Conservation (phyloP, 1,140 invertebrate genomes). For the Macrocentrus cingulum region DNA sequence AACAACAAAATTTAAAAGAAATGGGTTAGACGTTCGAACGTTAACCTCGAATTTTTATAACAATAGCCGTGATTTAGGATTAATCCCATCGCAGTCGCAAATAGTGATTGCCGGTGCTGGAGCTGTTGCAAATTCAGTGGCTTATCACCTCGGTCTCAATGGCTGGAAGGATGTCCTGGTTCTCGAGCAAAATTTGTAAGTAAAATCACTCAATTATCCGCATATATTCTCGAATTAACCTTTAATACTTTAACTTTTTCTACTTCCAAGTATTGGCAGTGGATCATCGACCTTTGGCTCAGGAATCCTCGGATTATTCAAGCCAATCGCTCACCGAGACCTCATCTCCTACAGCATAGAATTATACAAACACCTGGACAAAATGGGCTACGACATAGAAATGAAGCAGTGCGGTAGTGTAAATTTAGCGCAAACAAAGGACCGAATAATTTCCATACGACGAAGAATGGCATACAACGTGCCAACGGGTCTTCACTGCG, state of each 20-base stretch:
- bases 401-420: slow-evolving; percentile 71
- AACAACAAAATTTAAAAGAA: background rate
- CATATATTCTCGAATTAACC: background rate
- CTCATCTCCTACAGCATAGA: slow-evolving; percentile 66
- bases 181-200: slow-evolving; percentile 64
- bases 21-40: background rate
- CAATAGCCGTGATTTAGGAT: slow-evolving; percentile 8
- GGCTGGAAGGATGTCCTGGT: slow-evolving; percentile 69
- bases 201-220: no score
- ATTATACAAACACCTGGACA: slow-evolving; percentile 65
- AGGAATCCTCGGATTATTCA: slow-evolving; percentile 66
- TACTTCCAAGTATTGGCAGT: slow-evolving; percentile 61
- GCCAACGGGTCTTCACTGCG: slow-evolving; percentile 62
- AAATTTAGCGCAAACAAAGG: slow-evolving; percentile 72
- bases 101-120: slow-evolving; percentile 71
- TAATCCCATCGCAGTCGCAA: slow-evolving; percentile 56
- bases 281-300: slow-evolving; percentile 71
- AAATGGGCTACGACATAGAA: slow-evolving; percentile 65
- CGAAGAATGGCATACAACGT: slow-evolving; percentile 64
- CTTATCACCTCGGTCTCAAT: slow-evolving; percentile 66
- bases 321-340: slow-evolving; percentile 63
- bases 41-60: background rate
- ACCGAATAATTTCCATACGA: slow-evolving; percentile 68
- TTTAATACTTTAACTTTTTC: slow-evolving; percentile 19
- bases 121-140: slow-evolving; percentile 68